Base-by-base conservation (phyloP, 2,113 vertebrate genomes). In the Marmota monax region DNA sequence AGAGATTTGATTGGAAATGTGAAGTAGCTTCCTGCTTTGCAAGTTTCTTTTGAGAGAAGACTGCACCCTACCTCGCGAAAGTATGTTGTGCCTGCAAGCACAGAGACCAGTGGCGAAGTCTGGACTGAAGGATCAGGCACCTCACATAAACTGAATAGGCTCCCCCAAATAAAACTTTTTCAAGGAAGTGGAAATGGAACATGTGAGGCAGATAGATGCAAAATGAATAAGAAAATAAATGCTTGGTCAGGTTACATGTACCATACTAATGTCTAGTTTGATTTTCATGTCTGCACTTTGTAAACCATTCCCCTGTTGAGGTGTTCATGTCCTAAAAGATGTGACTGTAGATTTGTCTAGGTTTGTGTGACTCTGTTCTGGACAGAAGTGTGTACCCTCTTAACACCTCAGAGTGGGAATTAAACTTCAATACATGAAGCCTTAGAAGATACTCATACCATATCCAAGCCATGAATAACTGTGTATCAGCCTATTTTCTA, bases 181-280 rank as follows among this genome's bases (percentile, higher is more conserved):
- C 22, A 77, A 45, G 85, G 20, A 94, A 88, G 27, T 80, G 32
- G 72, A 70, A 95, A 88, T 85, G 58, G 34, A 53, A 5, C 73
- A 16, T 61, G 20, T 14, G 85, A 76, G 42, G 73, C 70, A 92
- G 79, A 58, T n/a, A 92, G 79, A 58, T n/a, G 34, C 34, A 22
- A n/a, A 76, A 94, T 39, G 63, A 88, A 61, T 51, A 80, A 93
- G 78, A 77, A 90, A 70, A 91, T 72, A 69, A 90, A 37, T 92
- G 32, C n/a, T 91, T 2, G 7, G 32, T 94, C 32, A 88, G 25
- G 53, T 25, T 1, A 14, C 65, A 29, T 45, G 17, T 94, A 20
- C 72, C 48, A 12, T 7, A 22, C n/a, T 45, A 42, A 65, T 20
- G 3, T 67, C 67, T 69, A n/a, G 34, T 69, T 69, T 53, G 18